phyloP scores from a whole-genome alignment of 2,113 vertebrate species.

The Apteryx mantelli region DNA sequence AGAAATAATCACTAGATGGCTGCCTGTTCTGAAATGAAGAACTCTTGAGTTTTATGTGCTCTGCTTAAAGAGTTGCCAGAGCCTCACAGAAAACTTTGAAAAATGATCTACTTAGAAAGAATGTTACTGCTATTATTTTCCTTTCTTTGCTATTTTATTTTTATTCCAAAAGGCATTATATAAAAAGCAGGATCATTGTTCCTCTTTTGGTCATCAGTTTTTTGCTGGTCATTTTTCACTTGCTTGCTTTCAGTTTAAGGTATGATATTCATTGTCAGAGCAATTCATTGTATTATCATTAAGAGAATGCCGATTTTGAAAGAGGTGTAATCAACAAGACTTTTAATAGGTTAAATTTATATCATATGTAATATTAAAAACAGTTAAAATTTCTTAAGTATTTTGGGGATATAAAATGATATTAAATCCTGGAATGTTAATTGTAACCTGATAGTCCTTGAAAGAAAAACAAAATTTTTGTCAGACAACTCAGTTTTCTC shows the following conservation, averaged over 20 bases:
- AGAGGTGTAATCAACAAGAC: neutral
- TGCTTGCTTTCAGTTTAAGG: neutral
- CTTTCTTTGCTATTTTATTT: neutral
- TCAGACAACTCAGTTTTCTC: neutral
- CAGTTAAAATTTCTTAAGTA: neutral
- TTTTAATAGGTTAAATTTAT: neutral
- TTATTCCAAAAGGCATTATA: neutral
- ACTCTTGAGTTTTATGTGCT: neutral
- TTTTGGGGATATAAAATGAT: neutral
- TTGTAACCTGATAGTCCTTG: neutral
- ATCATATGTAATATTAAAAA: neutral
- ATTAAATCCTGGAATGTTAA: neutral
- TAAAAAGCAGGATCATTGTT: neutral
- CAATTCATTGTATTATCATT: neutral
- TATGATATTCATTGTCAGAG: neutral
- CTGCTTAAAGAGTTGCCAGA: neutral
- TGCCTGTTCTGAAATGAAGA: neutral
- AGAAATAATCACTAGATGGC: neutral
- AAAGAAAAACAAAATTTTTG: neutral
- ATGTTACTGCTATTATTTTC: neutral
- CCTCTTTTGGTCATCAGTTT: neutral
- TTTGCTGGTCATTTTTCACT: neutral
- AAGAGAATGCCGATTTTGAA: neutral
- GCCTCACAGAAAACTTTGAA: neutral
- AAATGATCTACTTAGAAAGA: neutral